phyloP scores from a whole-genome alignment of 23 tunicate species.

The Trididemnum clinides region DNA sequence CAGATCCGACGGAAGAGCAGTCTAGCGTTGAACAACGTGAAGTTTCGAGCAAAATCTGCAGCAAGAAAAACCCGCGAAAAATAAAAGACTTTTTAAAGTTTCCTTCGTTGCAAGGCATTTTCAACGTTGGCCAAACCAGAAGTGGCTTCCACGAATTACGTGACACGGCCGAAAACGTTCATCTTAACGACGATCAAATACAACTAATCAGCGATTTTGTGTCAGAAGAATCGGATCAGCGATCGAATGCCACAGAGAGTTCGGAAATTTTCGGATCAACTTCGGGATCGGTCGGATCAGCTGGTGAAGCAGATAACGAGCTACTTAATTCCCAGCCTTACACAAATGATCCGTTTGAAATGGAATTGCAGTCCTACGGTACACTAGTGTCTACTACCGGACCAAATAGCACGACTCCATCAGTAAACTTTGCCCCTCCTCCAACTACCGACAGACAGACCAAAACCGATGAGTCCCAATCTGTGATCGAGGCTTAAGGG shows the following conservation, averaged over 20 bases:
- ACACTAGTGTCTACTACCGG: no score
- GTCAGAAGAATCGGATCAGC: not conserved
- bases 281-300: no score
- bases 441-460: no score
- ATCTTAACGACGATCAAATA: not conserved
- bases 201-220: slow-evolving; percentile 14
- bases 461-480: no score
- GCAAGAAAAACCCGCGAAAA: not conserved
- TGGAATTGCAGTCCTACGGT: slow-evolving; percentile 9
- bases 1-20: not conserved
- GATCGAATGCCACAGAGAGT: no score
- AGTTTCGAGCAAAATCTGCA: not conserved
- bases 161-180: not conserved
- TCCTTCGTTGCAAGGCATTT: not conserved
- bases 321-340: no score
- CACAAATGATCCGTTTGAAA: no score
- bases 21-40: not conserved
- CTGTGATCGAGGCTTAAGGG: no score
- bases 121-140: slow-evolving; percentile 7
- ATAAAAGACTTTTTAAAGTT: not conserved
- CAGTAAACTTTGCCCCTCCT: no score
- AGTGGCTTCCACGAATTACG: not conserved
- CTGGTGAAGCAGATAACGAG: no score
- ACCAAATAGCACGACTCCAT: no score
- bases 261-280: no score